Conservation (phyloP, 2,888 invertebrate genomes). For the Hemaris fuciformis region DNA sequence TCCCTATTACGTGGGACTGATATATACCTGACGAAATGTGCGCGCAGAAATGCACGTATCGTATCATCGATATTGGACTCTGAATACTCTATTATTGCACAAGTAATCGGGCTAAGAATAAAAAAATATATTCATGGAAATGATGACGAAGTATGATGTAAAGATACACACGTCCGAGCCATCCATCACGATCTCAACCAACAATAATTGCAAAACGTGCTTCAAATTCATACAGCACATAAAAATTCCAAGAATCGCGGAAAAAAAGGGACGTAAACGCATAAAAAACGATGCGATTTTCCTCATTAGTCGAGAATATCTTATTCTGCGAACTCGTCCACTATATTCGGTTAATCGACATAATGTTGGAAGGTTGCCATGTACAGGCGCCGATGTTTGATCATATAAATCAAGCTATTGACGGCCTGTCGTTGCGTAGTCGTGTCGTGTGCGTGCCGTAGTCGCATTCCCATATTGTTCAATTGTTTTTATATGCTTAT, state of each 20-base stretch:
- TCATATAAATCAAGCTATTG: slow-evolving; percentile 10
- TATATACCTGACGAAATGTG: too few species aligned
- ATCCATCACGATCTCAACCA: not conserved
- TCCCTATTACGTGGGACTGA: too few species aligned
- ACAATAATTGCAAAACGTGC: slow-evolving; percentile 6
- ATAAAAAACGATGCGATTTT: slow-evolving; percentile 1
- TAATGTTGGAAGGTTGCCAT: not conserved
- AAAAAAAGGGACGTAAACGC: not conserved
- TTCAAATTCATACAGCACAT: not conserved
- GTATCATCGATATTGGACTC: not conserved
- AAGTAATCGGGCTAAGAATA: not conserved
- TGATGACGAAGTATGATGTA: not conserved
- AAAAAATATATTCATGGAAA: not conserved
- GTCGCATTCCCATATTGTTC: not conserved
- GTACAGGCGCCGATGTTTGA: not conserved
- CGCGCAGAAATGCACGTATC: too few species aligned
- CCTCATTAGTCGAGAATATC: slow-evolving; percentile 4
- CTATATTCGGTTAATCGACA: not conserved
- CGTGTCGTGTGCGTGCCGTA: slow-evolving; percentile 8
- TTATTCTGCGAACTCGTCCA: not conserved
- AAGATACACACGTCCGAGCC: not conserved
- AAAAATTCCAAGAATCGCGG: not conserved
- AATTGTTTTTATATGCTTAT: slow-evolving; percentile 6
- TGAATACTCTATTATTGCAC: not conserved
- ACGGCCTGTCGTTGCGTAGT: slow-evolving; percentile 6